phyloP scores from a whole-genome alignment of 2,888 invertebrate species.

The Parasteatoda lunata region DNA sequence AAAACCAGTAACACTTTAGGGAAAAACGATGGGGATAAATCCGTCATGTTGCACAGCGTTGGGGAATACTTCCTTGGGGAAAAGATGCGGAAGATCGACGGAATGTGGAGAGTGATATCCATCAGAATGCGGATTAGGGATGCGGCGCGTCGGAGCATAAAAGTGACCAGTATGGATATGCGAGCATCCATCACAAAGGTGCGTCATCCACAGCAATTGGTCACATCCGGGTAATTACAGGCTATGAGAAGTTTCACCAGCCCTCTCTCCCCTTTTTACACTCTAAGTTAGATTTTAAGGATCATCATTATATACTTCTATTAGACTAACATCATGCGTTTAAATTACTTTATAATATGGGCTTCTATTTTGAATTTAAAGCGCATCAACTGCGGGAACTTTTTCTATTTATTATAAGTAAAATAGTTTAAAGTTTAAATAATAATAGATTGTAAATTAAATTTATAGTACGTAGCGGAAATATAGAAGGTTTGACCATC shows the following conservation, averaged over 20 bases:
- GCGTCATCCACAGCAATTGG: conserved; percentile 31
- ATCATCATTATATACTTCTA: no score
- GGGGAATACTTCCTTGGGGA: background rate
- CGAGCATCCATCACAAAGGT: conserved; percentile 27
- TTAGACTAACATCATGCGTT: no score
- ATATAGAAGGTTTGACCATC: no score
- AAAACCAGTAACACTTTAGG: background rate
- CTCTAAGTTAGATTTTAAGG: no score
- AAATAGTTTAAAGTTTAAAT: no score
- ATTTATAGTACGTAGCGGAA: no score
- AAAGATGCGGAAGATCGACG: background rate
- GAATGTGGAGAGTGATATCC: conserved; percentile 39
- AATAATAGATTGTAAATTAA: no score
- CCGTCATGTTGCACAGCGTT: background rate
- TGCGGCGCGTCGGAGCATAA: conserved; percentile 56
- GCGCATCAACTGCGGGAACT: no score
- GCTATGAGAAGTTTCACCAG: background rate
- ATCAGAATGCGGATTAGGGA: conserved; percentile 66
- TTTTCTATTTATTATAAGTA: no score
- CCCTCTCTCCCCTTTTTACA: background rate
- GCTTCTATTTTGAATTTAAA: no score
- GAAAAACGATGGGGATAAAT: conserved; percentile 7
- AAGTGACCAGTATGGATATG: conserved; percentile 55
- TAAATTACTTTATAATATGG: no score
- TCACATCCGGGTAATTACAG: background rate